Base-by-base conservation (phyloP, 2,113 vertebrate species). In the Myrmophylax atrothorax region DNA sequence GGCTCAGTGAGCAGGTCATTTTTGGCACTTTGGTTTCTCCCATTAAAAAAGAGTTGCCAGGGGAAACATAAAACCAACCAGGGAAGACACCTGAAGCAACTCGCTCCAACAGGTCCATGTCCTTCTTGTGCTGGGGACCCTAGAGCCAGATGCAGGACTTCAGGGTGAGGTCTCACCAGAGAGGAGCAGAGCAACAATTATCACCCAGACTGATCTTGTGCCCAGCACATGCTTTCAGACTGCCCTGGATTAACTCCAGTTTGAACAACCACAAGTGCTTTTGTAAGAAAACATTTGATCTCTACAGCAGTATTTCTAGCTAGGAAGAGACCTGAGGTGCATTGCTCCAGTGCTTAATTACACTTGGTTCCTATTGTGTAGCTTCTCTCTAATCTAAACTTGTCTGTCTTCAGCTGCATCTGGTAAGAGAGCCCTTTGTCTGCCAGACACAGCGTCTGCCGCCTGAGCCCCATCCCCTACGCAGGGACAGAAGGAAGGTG, bases 331-430 rank as follows among this genome's bases (percentile, higher is more conserved):
- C 46, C 56, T 50, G 77, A 25, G 18, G 80, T 46, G 33, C 80
- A n/a, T 20, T 63, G 44, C 84, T 90, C 47, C 35, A 13, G 75
- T n/a, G 47, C 58, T 86, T 93, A 90, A 94, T 95, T 95, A 86
- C 80, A 72, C 69, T 35, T 78, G 24, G 53, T n/a, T 90, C 46
- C 87, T 68, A 63, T n/a, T 68, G 49, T 67, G 72, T 12, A 47
- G 74, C 60, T 84, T 72, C 87, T 62, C 40, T 95, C 94, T 94
- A 53, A 92, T 86, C 72, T 56, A 42, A 86, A 59, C 58, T 55
- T 80, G 62, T n/a, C 87, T 92, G 84, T 86, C 58, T 70, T 72
- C 83, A 75, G 75, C 92, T 63, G 67, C 84, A 75, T 44, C 56
- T 47, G 38, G 46, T 82, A 31, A 85, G 56, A 42, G 52, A 86